These are phyloP conservation scores for Lycophotia porphyrea DNA, from an alignment of 2,888 invertebrate genomes.

Conservation along the genomic window DNA sequence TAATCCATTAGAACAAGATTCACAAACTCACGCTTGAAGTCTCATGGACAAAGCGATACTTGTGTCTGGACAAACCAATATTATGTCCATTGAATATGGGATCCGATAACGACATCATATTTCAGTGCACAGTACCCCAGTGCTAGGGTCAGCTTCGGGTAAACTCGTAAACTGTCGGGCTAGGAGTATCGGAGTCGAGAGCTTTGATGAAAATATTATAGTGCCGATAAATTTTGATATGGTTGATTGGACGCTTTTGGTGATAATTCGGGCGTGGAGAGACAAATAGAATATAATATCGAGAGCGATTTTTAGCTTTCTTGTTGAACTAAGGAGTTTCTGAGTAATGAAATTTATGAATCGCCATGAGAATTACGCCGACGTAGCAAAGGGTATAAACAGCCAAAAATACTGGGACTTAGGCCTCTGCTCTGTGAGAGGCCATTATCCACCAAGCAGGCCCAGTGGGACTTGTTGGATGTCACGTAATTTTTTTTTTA, in stretches of 20 bases:
- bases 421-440: neutral
- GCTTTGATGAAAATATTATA: constrained; percentile 56
- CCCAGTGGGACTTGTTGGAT: neutral
- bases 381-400: neutral
- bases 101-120: constrained; percentile 53
- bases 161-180: constrained; percentile 43
- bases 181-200: constrained; percentile 5
- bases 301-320: neutral
- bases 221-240: constrained; percentile 30
- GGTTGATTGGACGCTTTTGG: neutral
- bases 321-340: neutral
- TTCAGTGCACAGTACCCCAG: constrained; percentile 9
- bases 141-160: constrained; percentile 37
- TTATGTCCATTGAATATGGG: constrained; percentile 34
- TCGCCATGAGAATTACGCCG: too few relatives aligned
- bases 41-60: constrained; percentile 32
- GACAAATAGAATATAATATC: neutral
- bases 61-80: constrained; percentile 34
- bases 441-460: neutral
- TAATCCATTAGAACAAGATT: constrained; percentile 35
- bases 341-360: neutral
- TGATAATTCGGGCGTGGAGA: neutral
- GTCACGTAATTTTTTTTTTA: neutral
- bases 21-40: constrained; percentile 36
- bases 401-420: neutral